Conservation (phyloP, 2,888 invertebrate genomes). For the Spatulosminthurus flaviceps region DNA sequence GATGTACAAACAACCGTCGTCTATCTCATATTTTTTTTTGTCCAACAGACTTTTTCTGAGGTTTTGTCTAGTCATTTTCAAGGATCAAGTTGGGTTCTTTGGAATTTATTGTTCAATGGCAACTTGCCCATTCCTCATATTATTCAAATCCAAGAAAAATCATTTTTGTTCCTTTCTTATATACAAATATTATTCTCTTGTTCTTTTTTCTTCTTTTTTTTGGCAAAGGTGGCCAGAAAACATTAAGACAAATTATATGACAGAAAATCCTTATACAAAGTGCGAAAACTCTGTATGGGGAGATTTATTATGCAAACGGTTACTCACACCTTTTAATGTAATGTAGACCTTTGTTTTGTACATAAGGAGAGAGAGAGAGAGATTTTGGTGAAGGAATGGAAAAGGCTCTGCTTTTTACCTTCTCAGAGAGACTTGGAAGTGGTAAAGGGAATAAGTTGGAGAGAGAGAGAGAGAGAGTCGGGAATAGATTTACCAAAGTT, state of each 20-base stretch:
- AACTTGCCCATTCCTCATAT: slow-evolving; percentile 12
- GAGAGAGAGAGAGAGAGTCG: too few relatives aligned
- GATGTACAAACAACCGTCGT: too few relatives aligned
- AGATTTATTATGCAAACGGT: slow-evolving; percentile 6
- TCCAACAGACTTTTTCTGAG: neutral
- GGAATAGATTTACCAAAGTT: too few relatives aligned
- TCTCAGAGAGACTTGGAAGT: too few relatives aligned
- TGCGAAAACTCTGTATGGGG: neutral
- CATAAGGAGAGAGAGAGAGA: too few relatives aligned
- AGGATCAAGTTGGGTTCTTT: neutral
- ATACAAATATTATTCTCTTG: too few relatives aligned
- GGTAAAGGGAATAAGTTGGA: too few relatives aligned
- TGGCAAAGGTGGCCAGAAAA: slow-evolving; percentile 4
- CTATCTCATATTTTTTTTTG: too few relatives aligned
- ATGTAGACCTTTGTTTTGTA: too few relatives aligned
- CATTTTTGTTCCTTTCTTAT: neutral
- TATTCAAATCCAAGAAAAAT: slow-evolving; percentile 16
- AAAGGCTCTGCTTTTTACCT: neutral
- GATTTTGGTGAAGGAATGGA: neutral
- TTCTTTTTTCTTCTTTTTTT: neutral
- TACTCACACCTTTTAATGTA: neutral
- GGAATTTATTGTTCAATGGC: slow-evolving; percentile 13
- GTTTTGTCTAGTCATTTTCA: neutral
- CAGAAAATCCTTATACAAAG: neutral
- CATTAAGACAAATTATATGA: slow-evolving; percentile 27